phyloP scores from a whole-genome alignment of 2,113 vertebrate genomes.

The Hoplias malabaricus region DNA sequence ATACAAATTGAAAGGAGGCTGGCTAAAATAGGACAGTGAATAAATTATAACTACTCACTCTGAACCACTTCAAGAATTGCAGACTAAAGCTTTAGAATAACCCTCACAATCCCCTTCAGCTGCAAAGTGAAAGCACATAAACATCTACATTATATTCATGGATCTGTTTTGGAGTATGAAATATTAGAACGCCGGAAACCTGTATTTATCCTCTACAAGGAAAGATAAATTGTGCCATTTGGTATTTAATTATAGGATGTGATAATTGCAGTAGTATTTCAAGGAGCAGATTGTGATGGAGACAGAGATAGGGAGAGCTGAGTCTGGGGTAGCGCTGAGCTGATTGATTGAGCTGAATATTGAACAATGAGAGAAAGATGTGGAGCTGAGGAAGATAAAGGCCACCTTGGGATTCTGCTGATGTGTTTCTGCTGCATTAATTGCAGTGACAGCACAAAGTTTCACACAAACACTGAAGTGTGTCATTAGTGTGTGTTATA shows the following conservation, averaged over 20 bases:
- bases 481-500: background rate
- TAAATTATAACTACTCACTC: too few species aligned
- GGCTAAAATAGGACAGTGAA: too few species aligned
- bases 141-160: background rate
- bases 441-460: conserved; percentile 12
- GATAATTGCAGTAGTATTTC: conserved; percentile 20
- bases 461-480: background rate
- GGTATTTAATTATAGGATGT: conserved; percentile 38
- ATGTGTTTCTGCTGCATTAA: conserved; percentile 30
- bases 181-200: background rate
- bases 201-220: background rate
- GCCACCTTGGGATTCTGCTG: conserved; percentile 15
- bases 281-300: conserved; percentile 6
- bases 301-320: background rate
- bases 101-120: too few species aligned
- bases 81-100: too few species aligned
- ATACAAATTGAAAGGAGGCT: too few species aligned
- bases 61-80: too few species aligned
- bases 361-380: conserved; percentile 15
- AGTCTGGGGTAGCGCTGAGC: background rate
- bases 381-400: conserved; percentile 34
- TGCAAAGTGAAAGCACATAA: background rate
- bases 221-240: conserved; percentile 36
- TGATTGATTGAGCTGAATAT: conserved; percentile 39
- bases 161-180: background rate